Conservation (phyloP, 2,797 vertebrate species). For the Alcedo quadribrachys region DNA sequence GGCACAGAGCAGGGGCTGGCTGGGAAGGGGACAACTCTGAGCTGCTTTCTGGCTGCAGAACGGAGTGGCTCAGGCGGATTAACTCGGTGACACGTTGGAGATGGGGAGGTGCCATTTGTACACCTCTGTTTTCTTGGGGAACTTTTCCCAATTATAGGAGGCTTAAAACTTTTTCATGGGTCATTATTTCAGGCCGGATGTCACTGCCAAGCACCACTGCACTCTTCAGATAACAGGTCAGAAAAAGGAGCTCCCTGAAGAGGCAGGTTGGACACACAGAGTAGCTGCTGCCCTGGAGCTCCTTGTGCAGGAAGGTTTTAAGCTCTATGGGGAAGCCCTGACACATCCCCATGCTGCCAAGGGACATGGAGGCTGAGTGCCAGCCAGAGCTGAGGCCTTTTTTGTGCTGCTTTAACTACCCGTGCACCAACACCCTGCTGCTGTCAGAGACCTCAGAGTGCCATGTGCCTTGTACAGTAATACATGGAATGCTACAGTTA, state of each 20-base stretch:
- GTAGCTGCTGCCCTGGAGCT: background rate
- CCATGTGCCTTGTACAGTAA: too few species aligned
- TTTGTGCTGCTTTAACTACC: background rate
- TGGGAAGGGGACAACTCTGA: background rate
- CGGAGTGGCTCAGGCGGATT: background rate
- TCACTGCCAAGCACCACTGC: background rate
- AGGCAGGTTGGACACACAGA: background rate
- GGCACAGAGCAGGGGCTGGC: background rate
- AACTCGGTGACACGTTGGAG: background rate
- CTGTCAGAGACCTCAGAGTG: background rate
- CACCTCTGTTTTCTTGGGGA: background rate
- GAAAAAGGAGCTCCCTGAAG: background rate
- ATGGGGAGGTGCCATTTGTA: background rate
- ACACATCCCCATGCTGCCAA: fast-evolving
- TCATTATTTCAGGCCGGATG: background rate
- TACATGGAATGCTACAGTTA: background rate
- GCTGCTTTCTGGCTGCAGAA: background rate
- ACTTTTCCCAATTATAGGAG: background rate
- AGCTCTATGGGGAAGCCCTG: background rate
- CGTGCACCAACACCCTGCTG: fast-evolving
- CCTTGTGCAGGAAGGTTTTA: background rate
- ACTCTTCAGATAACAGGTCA: background rate
- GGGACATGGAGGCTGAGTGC: background rate
- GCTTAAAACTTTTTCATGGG: background rate
- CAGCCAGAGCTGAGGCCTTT: background rate